A percentile compares a stretch with the other conserved stretches of the same genome.
phyloP scores from a whole-genome alignment of 2,888 invertebrate genomes.

The Limenitis camilla region DNA sequence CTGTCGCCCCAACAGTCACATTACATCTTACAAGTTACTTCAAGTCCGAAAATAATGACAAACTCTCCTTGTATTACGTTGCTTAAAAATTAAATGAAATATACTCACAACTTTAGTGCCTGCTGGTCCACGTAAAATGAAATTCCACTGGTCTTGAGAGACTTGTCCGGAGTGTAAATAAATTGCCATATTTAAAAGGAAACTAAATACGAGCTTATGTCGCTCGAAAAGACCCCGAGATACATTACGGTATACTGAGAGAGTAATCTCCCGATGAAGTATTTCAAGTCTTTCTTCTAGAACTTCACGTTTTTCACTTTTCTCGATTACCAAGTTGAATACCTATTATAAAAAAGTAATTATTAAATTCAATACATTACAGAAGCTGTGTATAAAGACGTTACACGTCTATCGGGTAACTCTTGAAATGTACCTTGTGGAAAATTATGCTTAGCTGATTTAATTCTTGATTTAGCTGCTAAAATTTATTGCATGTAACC shows the following conservation, averaged over 20 bases:
- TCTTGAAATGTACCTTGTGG: too few species aligned
- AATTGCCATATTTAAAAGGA: constrained; percentile 86
- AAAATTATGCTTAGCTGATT: too few species aligned
- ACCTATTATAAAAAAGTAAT: constrained; percentile 65
- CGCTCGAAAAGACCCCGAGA: constrained; percentile 92
- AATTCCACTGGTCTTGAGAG: constrained; percentile 80
- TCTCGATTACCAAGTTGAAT: constrained; percentile 86
- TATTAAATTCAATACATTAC: too few species aligned
- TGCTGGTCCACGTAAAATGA: constrained; percentile 83
- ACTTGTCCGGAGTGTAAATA: constrained; percentile 78
- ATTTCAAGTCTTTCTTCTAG: constrained; percentile 80
- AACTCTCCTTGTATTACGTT: constrained; percentile 45
- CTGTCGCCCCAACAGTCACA: too few species aligned
- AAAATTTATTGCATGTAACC: too few species aligned
- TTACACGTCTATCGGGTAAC: too few species aligned
- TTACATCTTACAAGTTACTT: too few species aligned
- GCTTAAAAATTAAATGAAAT: background rate
- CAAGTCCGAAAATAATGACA: too few species aligned
- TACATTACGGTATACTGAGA: constrained; percentile 88
- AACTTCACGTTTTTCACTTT: constrained; percentile 79
- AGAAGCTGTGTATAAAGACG: background rate
- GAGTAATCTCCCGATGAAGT: constrained; percentile 84
- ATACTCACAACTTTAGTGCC: constrained; percentile 65
- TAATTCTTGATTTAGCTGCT: too few species aligned
- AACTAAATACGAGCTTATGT: constrained; percentile 92